phyloP scores from a whole-genome alignment of 2,888 invertebrate genomes.

The Aleiodes leptofemur region DNA sequence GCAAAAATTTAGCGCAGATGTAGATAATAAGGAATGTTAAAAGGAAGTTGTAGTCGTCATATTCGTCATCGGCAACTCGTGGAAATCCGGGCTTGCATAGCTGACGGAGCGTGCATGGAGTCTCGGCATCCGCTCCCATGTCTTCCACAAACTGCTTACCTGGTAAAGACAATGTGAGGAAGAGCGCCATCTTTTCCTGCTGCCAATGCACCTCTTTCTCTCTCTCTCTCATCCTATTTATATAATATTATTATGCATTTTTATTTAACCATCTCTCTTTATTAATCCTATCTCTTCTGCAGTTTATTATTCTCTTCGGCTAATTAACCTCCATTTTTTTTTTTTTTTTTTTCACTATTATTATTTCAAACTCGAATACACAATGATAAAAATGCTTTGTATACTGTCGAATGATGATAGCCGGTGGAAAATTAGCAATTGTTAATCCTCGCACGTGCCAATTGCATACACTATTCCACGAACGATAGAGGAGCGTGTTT shows the following conservation, averaged over 20 bases:
- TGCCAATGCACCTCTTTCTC: slow-evolving; percentile 45
- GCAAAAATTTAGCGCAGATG: slow-evolving; percentile 1
- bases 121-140: slow-evolving; percentile 71
- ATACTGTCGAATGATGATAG: no score
- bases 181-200: slow-evolving; percentile 73
- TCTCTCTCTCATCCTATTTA: not conserved
- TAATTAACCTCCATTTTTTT: slow-evolving; percentile 38
- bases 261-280: slow-evolving; percentile 30
- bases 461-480: slow-evolving; percentile 35
- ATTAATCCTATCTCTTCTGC: slow-evolving; percentile 11
- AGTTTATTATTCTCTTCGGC: slow-evolving; percentile 9
- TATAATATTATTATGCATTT: slow-evolving; percentile 17
- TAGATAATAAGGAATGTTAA: not conserved
- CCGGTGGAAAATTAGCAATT: slow-evolving; percentile 30
- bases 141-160: slow-evolving; percentile 67
- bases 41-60: slow-evolving; percentile 21
- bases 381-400: no score
- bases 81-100: slow-evolving; percentile 57
- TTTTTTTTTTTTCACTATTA: slow-evolving; percentile 35
- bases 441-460: slow-evolving; percentile 41
- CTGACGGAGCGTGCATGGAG: slow-evolving; percentile 65
- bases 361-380: slow-evolving; percentile 22
- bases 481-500: slow-evolving; percentile 29
- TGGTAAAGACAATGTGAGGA: slow-evolving; percentile 72
- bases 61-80: slow-evolving; percentile 49